Conservation (phyloP, 23 tunicate species). For the Ascidia mentula region DNA sequence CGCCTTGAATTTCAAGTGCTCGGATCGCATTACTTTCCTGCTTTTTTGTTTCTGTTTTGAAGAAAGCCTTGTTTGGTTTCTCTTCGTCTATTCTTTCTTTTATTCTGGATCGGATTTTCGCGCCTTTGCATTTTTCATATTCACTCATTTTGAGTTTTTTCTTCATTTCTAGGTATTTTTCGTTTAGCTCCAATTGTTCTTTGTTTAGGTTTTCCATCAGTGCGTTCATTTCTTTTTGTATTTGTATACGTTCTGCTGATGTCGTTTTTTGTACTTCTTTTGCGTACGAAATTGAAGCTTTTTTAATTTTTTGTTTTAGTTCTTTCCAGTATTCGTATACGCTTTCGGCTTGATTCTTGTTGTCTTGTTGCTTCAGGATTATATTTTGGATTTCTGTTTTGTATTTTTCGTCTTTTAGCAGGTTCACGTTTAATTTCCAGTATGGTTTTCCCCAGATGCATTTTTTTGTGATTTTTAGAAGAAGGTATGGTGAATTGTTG, state of each 20-base stretch:
- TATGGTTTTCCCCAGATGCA: slow-evolving; percentile 4
- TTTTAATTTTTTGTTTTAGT: not conserved
- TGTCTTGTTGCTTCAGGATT: not conserved
- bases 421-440: not conserved
- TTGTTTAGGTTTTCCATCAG: not conserved
- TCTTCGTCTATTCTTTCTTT: slow-evolving; percentile 6
- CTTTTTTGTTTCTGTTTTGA: not conserved
- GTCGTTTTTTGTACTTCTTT: not conserved
- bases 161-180: not conserved
- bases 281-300: not conserved
- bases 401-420: not conserved
- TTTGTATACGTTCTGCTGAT: not conserved
- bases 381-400: not conserved
- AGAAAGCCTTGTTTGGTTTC: slow-evolving; percentile 17
- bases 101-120: not conserved
- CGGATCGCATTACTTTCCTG: not conserved
- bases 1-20: not conserved
- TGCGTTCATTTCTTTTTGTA: not conserved
- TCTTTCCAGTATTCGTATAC: not conserved
- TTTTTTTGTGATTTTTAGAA: not conserved
- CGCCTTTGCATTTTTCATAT: not conserved
- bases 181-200: not conserved
- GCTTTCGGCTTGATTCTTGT: not conserved
- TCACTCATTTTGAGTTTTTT: not conserved
- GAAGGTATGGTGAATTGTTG: not conserved